Conservation (phyloP, 2,888 invertebrate species). For the Creontiades dilutus region DNA sequence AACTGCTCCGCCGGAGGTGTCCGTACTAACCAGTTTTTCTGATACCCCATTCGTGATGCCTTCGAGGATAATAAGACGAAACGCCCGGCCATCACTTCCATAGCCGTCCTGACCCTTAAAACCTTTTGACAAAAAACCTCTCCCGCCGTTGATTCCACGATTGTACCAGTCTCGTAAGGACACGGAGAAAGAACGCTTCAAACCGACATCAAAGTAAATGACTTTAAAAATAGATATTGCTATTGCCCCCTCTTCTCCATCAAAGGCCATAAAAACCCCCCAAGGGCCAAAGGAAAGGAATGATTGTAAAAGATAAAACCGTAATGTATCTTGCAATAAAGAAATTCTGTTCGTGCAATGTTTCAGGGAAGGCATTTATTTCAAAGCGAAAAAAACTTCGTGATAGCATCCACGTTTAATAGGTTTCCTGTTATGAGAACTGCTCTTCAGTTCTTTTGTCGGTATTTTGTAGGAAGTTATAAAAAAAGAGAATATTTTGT, state of each 20-base stretch:
- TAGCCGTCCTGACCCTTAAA: slow-evolving; percentile 49
- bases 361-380: slow-evolving; percentile 13
- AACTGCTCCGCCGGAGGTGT: slow-evolving; percentile 59
- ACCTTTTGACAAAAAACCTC: slow-evolving; percentile 62
- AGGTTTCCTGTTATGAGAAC: not conserved
- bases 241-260: slow-evolving; percentile 29
- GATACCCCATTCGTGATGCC: slow-evolving; percentile 68
- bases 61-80: slow-evolving; percentile 64
- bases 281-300: not conserved
- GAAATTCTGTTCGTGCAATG: slow-evolving; percentile 26
- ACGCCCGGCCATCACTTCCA: slow-evolving; percentile 36
- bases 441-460: no score
- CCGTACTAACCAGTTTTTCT: slow-evolving; percentile 71
- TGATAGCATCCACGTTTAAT: slow-evolving; percentile 12
- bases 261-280: not conserved
- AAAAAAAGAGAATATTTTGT: no score
- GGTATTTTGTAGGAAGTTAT: not conserved
- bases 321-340: not conserved
- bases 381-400: not conserved
- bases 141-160: slow-evolving; percentile 25
- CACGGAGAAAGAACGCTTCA: slow-evolving; percentile 62
- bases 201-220: slow-evolving; percentile 54
- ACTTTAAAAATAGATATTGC: slow-evolving; percentile 62
- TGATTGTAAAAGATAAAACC: slow-evolving; percentile 50
- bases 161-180: slow-evolving; percentile 51